These are phyloP conservation scores for Cynodonichthys magdalenae DNA, from an alignment of 2,797 vertebrate species.

Conservation along the genomic window DNA sequence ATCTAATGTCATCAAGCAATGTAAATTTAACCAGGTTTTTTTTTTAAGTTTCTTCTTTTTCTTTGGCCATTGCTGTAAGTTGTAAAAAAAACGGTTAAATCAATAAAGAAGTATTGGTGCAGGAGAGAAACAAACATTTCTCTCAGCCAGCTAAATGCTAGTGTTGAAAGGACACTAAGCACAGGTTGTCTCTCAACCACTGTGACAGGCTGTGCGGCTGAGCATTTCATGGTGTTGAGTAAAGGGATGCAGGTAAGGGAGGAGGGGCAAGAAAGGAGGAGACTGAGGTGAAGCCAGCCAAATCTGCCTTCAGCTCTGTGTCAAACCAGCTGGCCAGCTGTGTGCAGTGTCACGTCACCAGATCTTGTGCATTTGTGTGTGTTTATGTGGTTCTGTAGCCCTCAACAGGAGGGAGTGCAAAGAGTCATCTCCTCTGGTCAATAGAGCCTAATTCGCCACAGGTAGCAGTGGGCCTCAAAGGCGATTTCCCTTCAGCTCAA, in stretches of 20 bases:
- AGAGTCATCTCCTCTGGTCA: constrained; percentile 72
- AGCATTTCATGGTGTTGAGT: constrained; percentile 63
- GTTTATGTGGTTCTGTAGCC: constrained; percentile 36
- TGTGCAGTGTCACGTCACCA: constrained; percentile 48
- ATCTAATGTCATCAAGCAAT: constrained; percentile 9
- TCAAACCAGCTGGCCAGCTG: constrained; percentile 68
- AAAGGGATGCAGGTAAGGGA: constrained; percentile 59
- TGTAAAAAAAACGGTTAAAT: constrained; percentile 38
- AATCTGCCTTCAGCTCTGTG: constrained; percentile 62
- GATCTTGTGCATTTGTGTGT: constrained; percentile 25
- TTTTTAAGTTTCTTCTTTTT: background rate
- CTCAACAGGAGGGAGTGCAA: constrained; percentile 51
- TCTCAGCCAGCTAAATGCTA: constrained; percentile 60
- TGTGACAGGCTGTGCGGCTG: constrained; percentile 50
- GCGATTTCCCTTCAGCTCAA: constrained; percentile 67
- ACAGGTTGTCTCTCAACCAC: constrained; percentile 64
- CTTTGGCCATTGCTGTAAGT: constrained; percentile 28
- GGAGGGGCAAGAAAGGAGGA: constrained; percentile 29
- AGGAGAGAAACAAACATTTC: constrained; percentile 55
- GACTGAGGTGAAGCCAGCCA: constrained; percentile 55
- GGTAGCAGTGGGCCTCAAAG: constrained; percentile 74
- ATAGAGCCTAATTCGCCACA: constrained; percentile 78
- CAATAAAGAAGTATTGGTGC: constrained; percentile 57
- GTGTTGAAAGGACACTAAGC: constrained; percentile 67
- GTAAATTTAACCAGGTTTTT: constrained; percentile 25